phyloP scores from a whole-genome alignment of 2,888 invertebrate genomes.

The Hydroisotoma schaefferi region DNA sequence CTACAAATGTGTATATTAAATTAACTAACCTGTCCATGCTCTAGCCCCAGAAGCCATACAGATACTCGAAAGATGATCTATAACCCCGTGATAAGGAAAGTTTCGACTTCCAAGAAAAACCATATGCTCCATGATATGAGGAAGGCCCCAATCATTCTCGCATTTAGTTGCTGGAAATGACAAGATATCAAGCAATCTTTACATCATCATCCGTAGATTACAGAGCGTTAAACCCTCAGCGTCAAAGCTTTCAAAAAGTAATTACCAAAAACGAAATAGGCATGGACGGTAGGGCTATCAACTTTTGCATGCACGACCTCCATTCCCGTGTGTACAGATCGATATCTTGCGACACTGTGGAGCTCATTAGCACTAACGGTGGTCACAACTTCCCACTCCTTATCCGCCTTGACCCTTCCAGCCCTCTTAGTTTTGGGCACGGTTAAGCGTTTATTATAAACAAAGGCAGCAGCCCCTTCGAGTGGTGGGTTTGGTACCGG shows the following conservation, averaged over 20 bases:
- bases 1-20: too few relatives aligned
- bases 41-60: conserved; percentile 16
- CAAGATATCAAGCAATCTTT: neutral
- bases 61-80: conserved; percentile 20
- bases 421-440: neutral
- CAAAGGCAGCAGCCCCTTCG: neutral
- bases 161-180: neutral
- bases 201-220: neutral
- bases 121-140: conserved; percentile 21
- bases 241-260: neutral
- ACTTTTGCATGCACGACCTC: conserved; percentile 20
- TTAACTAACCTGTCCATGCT: conserved; percentile 11
- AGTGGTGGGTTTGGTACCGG: neutral
- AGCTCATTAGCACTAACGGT: conserved; percentile 22
- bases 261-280: conserved; percentile 16
- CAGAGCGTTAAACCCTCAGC: neutral
- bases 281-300: conserved; percentile 17
- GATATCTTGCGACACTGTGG: conserved; percentile 15
- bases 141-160: neutral
- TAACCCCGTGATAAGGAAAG: conserved; percentile 23
- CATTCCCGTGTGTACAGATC: conserved; percentile 11
- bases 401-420: neutral
- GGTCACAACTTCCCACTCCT: conserved; percentile 13
- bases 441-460: neutral
- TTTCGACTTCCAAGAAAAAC: conserved; percentile 25